Evolutionary conservation across 2,888 invertebrate genomes (phyloP).

Genomic region (Archips xylosteana): DNA sequence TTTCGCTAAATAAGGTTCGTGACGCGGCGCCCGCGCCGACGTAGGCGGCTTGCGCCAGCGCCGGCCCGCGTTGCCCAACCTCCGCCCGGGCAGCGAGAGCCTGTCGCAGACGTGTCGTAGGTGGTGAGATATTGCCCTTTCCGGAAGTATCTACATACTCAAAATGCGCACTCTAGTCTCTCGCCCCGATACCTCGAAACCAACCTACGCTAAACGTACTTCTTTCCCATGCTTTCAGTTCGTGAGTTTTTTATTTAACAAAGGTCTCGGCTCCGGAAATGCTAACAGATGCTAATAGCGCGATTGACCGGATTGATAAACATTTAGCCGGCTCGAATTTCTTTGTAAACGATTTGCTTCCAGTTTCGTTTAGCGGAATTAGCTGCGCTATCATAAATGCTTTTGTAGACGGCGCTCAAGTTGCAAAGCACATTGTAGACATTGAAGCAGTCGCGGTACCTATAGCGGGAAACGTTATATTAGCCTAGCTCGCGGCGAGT

Average conservation of each 20-base stretch:
- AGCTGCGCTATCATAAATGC: slow-evolving; percentile 26
- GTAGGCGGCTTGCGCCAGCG: slow-evolving; percentile 38
- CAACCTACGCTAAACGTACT: background rate
- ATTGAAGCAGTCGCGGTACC: background rate
- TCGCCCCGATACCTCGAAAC: background rate
- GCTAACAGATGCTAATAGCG: slow-evolving; percentile 36
- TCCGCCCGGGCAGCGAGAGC: background rate
- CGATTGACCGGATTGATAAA: slow-evolving; percentile 28
- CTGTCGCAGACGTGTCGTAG: slow-evolving; percentile 9
- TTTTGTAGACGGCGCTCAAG: slow-evolving; percentile 2
- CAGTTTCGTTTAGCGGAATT: slow-evolving; percentile 32
- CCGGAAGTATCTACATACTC: slow-evolving; percentile 16
- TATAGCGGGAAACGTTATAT: background rate
- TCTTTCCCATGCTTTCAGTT: slow-evolving; percentile 11
- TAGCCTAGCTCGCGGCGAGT: slow-evolving; percentile 14
- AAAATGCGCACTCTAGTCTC: slow-evolving; percentile 8
- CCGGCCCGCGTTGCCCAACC: background rate
- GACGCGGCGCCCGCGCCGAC: slow-evolving; percentile 25
- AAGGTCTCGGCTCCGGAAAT: slow-evolving; percentile 29
- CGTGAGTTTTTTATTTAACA: slow-evolving; percentile 11
- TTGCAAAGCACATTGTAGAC: background rate
- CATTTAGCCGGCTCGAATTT: slow-evolving; percentile 26
- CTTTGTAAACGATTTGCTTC: slow-evolving; percentile 19
- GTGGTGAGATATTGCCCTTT: slow-evolving; percentile 16
- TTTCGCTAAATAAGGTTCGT: slow-evolving; percentile 28